Conservation (phyloP, 2,888 invertebrate genomes). For the Harpalus rubripes region DNA sequence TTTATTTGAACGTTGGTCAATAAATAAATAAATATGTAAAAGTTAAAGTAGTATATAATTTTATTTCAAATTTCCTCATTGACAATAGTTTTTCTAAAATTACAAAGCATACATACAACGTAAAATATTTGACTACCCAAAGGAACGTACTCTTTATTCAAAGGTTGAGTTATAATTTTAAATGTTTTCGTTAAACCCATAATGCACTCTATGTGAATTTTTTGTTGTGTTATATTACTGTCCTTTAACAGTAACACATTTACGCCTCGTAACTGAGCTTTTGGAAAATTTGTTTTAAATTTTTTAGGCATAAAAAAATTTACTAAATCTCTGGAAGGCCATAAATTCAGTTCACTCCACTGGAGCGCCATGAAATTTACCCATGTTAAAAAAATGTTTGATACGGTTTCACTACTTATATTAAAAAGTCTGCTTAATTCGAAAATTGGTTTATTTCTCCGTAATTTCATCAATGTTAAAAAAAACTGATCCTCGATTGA, state of each 20-base stretch:
- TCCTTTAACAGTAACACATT: neutral
- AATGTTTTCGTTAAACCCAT: constrained; percentile 1
- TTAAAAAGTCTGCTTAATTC: neutral
- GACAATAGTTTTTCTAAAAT: neutral
- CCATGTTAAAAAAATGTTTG: neutral
- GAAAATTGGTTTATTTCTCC: neutral
- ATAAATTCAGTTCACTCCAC: neutral
- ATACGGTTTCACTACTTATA: neutral
- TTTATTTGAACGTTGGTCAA: no score
- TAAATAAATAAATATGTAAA: no score
- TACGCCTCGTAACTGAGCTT: neutral
- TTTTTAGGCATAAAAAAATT: neutral
- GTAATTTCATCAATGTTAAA: neutral
- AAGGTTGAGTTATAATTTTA: neutral
- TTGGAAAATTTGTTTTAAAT: neutral
- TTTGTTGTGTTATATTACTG: neutral
- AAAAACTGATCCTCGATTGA: constrained; percentile 2
- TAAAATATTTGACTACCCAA: neutral
- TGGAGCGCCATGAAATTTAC: neutral
- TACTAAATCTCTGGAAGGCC: neutral
- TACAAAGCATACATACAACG: constrained; percentile 21
- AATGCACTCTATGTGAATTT: neutral
- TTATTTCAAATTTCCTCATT: neutral
- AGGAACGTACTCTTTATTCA: neutral
- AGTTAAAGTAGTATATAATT: no score